Base-by-base conservation (phyloP, 2,888 invertebrate species). In the Meteorus colon region DNA sequence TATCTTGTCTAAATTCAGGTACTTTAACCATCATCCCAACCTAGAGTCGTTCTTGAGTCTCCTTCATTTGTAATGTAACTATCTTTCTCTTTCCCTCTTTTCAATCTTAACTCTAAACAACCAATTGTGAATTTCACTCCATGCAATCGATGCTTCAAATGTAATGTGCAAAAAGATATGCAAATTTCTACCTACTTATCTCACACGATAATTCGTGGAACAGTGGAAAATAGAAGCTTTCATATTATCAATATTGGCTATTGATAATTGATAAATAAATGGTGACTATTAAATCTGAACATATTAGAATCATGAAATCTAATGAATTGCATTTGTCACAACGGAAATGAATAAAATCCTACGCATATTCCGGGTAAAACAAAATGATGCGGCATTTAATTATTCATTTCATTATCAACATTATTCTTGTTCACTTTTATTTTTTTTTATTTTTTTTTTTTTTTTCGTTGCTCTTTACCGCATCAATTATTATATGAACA, bases 111-210 rank as follows among this genome's bases (percentile, higher is more conserved):
- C 48, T 48, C 45, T 72, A 60, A 41, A 72, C 29, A 31, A 48
- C 63, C 63, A 72, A 63, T 72, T 63, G 63, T 62, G 63, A 72
- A 63, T 72, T 72, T 63, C 48, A 63, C n/a, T 72, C 63, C 63
- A 63, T 48, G 48, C 48, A 1, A 8, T 19, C n/a, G 8, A 4
- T 19, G 8, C 19, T 55, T 19, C 24, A 0, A 4, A 19, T 6
- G 5, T 19, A 19, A 19, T 19, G 55, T 19, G 19, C n/a, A 16
- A 4, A 48, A 24, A 41, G 41, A 19, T 62, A 71, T 59, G n/a
- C 41, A 65, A 37, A 1, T n/a, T 29, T 31, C 37, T 37, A 1
- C 6, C n/a, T n/a, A 10, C 2, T 16, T 19, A 55, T 55, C 4
- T 55, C 8, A 5, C 3, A 55, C 19, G n/a, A n/a, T 55, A 19